A percentile compares a stretch with the other conserved stretches of the same genome.
Conservation (phyloP, 2,797 vertebrate species). For the Crenuchus spilurus region DNA sequence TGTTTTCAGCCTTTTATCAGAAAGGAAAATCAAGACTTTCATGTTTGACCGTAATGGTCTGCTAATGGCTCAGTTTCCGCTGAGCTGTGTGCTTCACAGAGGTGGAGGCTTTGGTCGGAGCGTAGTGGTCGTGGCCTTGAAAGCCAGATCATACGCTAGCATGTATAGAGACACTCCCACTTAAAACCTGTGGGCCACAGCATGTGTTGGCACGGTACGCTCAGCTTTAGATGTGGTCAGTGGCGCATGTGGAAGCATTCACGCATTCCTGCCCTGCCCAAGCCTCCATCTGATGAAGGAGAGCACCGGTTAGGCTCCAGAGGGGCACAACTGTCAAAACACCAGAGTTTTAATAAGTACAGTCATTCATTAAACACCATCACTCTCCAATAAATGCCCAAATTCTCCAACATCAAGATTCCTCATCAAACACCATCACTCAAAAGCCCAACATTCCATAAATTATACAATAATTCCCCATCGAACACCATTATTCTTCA, state of each 20-base stretch:
- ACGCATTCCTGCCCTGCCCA: slow-evolving; percentile 63
- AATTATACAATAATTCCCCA: too few species aligned
- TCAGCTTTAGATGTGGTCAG: slow-evolving; percentile 74
- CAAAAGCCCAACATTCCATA: too few species aligned
- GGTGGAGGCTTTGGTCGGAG: background rate
- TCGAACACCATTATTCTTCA: too few species aligned
- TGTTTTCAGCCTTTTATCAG: slow-evolving; percentile 64
- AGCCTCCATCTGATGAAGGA: background rate
- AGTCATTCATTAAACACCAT: too few species aligned
- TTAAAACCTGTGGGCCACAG: slow-evolving; percentile 67
- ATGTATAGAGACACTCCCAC: slow-evolving; percentile 47
- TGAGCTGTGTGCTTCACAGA: slow-evolving; percentile 7
- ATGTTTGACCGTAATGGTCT: slow-evolving; percentile 65
- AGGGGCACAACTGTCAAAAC: background rate
- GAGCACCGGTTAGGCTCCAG: background rate
- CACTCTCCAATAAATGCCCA: too few species aligned
- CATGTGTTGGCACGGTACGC: slow-evolving; percentile 72
- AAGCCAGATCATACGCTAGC: background rate
- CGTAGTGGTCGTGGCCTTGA: background rate
- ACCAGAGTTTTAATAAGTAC: too few species aligned
- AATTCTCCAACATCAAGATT: too few species aligned
- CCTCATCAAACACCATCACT: too few species aligned
- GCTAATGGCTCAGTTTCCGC: slow-evolving; percentile 72
- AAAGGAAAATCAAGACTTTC: slow-evolving; percentile 62
- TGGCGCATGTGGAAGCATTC: slow-evolving; percentile 77